phyloP scores from a whole-genome alignment of 2,888 invertebrate species.

The Lordiphosa andalusiaca region DNA sequence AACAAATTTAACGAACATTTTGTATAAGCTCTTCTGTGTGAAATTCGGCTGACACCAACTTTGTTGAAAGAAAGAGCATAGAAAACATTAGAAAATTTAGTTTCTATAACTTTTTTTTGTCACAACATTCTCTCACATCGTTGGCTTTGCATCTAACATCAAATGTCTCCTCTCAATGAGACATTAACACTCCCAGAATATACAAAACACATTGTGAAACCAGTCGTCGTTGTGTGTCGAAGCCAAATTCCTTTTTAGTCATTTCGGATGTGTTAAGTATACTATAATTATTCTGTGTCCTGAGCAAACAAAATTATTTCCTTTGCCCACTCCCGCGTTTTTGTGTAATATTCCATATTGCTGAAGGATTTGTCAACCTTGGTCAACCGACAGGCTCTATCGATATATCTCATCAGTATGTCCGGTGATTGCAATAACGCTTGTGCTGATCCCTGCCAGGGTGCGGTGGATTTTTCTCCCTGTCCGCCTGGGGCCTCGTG shows the following conservation, averaged over 20 bases:
- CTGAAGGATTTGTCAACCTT: neutral
- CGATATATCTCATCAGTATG: slow-evolving; percentile 8
- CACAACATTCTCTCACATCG: neutral
- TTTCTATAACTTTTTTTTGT: no score
- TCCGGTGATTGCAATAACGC: slow-evolving; percentile 37
- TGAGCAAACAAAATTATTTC: slow-evolving; percentile 62
- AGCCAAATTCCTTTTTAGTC: slow-evolving; percentile 54
- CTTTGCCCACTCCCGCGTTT: slow-evolving; percentile 33
- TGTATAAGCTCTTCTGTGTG: no score
- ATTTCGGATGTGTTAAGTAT: slow-evolving; percentile 56
- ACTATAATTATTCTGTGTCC: slow-evolving; percentile 31
- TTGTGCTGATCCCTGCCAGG: slow-evolving; percentile 55
- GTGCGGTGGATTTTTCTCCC: slow-evolving; percentile 57
- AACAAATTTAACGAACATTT: no score
- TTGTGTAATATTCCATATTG: slow-evolving; percentile 2
- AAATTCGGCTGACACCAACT: no score
- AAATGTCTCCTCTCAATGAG: slow-evolving; percentile 7
- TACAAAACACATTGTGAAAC: slow-evolving; percentile 38
- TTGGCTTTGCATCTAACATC: slow-evolving; percentile 1
- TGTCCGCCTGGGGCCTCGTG: slow-evolving; percentile 58
- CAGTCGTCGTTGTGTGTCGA: slow-evolving; percentile 48
- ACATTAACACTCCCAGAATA: slow-evolving; percentile 6
- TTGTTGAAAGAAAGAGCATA: no score
- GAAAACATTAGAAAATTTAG: no score
- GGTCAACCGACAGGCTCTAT: no score